These are phyloP conservation scores for Drosophila pallidifrons DNA, from an alignment of 1,140 invertebrate species.

Conservation along the genomic window DNA sequence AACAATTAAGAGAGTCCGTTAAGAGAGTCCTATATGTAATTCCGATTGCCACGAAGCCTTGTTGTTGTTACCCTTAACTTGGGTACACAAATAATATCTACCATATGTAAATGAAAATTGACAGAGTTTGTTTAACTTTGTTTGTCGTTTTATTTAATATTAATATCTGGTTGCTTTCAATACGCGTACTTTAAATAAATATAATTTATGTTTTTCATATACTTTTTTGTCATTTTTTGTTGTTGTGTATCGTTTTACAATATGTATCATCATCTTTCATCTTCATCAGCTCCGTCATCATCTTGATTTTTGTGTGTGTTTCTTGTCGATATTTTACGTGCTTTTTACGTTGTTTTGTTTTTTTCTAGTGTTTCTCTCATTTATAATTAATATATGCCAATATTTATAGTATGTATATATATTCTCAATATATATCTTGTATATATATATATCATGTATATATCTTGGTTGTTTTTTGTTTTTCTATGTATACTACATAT, in stretches of 20 bases:
- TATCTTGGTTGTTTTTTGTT: constrained; percentile 33
- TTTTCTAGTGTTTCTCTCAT: constrained; percentile 58
- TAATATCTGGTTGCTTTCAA: constrained; percentile 83
- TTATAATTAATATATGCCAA: constrained; percentile 71
- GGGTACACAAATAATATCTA: neutral
- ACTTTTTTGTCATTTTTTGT: constrained; percentile 36
- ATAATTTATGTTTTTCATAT: constrained; percentile 79
- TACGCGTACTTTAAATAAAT: constrained; percentile 83
- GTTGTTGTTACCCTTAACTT: neutral
- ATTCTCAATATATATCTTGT: constrained; percentile 67
- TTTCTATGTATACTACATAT: constrained; percentile 67
- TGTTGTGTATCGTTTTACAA: constrained; percentile 73
- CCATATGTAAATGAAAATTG: constrained; percentile 21
- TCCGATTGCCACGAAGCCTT: constrained; percentile 4
- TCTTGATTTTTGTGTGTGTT: constrained; percentile 21
- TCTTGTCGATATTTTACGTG: constrained; percentile 39
- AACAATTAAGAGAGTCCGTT: neutral
- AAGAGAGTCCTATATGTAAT: neutral
- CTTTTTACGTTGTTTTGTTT: constrained; percentile 37
- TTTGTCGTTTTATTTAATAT: constrained; percentile 82
- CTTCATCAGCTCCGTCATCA: constrained; percentile 42
- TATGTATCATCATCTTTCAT: constrained; percentile 58
- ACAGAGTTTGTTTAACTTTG: constrained; percentile 66
- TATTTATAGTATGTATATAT: constrained; percentile 77
- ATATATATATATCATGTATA: constrained; percentile 55